phyloP scores from a whole-genome alignment of 1,140 invertebrate species.

The Macrotrachela quadricornifera region DNA sequence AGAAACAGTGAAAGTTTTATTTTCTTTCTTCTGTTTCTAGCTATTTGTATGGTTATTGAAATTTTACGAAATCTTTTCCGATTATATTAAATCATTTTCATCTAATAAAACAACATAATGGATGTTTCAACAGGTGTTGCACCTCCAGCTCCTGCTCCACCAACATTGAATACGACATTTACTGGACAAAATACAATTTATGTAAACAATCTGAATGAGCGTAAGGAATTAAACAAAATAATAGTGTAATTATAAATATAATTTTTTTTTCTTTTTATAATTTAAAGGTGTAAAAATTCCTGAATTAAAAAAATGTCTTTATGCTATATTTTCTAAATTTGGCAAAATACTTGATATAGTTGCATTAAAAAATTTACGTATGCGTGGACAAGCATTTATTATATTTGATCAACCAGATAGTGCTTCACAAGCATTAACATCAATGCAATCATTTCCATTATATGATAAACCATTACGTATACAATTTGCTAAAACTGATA shows the following conservation, averaged over 20 bases:
- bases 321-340: conserved; percentile 98
- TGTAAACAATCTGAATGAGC: conserved; percentile 94
- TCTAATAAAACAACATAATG: no score
- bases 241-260: conserved; percentile 6
- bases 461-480: conserved; percentile 99
- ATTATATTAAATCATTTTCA: no score
- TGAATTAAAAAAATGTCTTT: conserved; percentile 89
- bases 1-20: no score
- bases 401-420: conserved; percentile 95
- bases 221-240: conserved; percentile 87
- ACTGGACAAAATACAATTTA: conserved; percentile 59
- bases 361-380: conserved; percentile 82
- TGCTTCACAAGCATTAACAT: conserved; percentile 77
- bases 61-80: no score
- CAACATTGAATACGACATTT: no score
- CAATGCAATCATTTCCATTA: conserved; percentile 97
- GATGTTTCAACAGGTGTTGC: no score
- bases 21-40: no score
- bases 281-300: no score
- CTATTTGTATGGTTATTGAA: no score
- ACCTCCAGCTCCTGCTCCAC: no score
- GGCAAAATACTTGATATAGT: conserved; percentile 95
- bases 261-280: conserved; percentile 1
- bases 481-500: conserved; percentile 74
- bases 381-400: conserved; percentile 96